These are phyloP conservation scores for Thomomys bottae DNA, from an alignment of 2,113 vertebrate genomes.

Conservation along the genomic window DNA sequence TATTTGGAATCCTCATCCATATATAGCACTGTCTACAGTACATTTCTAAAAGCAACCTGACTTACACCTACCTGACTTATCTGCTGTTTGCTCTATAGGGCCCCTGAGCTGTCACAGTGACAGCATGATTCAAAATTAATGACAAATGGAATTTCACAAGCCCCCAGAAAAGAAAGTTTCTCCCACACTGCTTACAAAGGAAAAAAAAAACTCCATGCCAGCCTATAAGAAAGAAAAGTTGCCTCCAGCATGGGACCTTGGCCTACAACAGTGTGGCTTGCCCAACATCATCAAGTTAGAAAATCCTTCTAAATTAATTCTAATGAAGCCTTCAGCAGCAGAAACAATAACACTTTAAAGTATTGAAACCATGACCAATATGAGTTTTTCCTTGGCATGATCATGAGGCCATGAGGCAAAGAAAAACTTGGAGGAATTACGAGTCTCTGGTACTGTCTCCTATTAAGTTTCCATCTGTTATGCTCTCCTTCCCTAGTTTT, in stretches of 20 bases:
- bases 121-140: slow-evolving; percentile 61
- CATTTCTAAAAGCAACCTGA: slow-evolving; percentile 54
- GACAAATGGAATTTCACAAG: slow-evolving; percentile 63
- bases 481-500: background rate
- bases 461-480: background rate
- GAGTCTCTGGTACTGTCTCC: background rate
- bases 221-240: slow-evolving; percentile 46
- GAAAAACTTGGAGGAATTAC: slow-evolving; percentile 7
- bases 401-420: no score
- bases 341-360: background rate
- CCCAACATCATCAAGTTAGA: background rate
- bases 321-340: background rate
- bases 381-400: background rate
- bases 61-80: slow-evolving; percentile 38
- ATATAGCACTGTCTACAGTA: background rate
- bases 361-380: background rate
- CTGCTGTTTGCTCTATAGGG: slow-evolving; percentile 66
- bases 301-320: slow-evolving; percentile 25
- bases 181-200: slow-evolving; percentile 50
- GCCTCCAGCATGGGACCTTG: background rate
- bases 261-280: background rate
- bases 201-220: slow-evolving; percentile 28
- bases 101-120: slow-evolving; percentile 61
- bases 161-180: slow-evolving; percentile 67
- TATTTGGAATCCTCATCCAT: slow-evolving; percentile 57